Percentiles rank a stretch among this genome's conserved stretches.
Evolutionary conservation across 2,797 vertebrate species (phyloP).

Genomic region (Vultur gryphus): DNA sequence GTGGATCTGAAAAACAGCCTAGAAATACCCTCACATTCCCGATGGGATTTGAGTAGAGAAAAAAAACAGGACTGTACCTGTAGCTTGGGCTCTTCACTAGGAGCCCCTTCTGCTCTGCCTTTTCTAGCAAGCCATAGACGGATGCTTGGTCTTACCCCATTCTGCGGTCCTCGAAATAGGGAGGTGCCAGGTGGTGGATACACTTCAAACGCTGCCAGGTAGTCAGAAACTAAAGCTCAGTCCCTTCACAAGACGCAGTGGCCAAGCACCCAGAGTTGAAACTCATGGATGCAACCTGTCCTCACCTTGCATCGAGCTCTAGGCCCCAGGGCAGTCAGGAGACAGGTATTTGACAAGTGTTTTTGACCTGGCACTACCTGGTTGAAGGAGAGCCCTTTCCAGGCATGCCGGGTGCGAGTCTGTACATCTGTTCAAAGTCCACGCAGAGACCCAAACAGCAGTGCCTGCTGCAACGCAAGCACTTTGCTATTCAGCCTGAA

Average conservation of each 20-base stretch:
- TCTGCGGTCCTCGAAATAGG: background rate
- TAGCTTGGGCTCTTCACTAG: background rate
- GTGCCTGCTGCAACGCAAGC: background rate
- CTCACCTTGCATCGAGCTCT: background rate
- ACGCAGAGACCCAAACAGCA: background rate
- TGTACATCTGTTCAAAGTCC: background rate
- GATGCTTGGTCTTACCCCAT: background rate
- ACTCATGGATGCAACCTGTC: background rate
- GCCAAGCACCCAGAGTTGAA: background rate
- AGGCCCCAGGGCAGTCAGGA: background rate
- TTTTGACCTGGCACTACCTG: background rate
- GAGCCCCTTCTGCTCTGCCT: background rate
- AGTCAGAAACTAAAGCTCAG: background rate
- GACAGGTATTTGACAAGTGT: background rate
- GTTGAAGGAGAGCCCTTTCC: background rate
- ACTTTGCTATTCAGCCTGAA: background rate
- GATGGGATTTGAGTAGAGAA: background rate
- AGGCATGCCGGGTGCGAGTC: background rate
- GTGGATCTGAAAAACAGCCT: background rate
- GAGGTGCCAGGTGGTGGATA: background rate
- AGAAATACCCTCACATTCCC: background rate
- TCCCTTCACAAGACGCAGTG: background rate
- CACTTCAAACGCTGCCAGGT: background rate
- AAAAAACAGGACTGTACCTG: background rate
- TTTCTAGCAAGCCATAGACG: background rate